phyloP scores from a whole-genome alignment of 2,797 vertebrate genomes.

The Scleropages formosus region DNA sequence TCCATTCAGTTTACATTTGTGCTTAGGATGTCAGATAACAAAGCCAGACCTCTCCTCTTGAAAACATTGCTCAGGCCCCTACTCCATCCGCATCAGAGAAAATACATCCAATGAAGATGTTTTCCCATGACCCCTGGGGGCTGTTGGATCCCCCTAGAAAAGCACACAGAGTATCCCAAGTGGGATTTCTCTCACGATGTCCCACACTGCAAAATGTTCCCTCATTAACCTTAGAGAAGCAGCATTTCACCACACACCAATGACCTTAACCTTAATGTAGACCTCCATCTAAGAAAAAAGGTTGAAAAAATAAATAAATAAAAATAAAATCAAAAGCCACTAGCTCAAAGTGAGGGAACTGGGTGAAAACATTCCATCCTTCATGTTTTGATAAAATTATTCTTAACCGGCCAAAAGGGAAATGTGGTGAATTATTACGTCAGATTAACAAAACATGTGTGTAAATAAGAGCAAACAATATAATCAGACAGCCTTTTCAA shows the following conservation, averaged over 20 bases:
- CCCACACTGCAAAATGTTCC: neutral
- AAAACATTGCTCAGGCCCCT: neutral
- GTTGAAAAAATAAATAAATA: neutral
- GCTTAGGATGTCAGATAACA: too few species aligned
- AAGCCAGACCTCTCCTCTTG: neutral
- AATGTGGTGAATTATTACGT: neutral
- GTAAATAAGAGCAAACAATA: neutral
- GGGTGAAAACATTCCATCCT: neutral
- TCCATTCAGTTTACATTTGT: neutral
- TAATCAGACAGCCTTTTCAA: neutral
- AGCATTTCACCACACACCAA: neutral
- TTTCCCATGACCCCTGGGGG: neutral
- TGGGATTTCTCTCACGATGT: neutral
- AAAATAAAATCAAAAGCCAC: too few species aligned
- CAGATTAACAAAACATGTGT: neutral
- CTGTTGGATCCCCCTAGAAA: neutral
- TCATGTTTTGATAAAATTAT: slow-evolving; percentile 3
- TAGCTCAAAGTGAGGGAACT: neutral
- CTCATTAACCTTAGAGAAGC: neutral
- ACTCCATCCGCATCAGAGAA: neutral
- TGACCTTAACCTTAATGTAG: neutral
- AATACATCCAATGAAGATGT: neutral
- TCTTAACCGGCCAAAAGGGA: neutral
- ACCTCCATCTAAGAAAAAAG: neutral
- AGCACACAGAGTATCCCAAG: neutral